Evolutionary conservation across 2,113 vertebrate genomes (phyloP).

Genomic region (Chaetops frenatus): DNA sequence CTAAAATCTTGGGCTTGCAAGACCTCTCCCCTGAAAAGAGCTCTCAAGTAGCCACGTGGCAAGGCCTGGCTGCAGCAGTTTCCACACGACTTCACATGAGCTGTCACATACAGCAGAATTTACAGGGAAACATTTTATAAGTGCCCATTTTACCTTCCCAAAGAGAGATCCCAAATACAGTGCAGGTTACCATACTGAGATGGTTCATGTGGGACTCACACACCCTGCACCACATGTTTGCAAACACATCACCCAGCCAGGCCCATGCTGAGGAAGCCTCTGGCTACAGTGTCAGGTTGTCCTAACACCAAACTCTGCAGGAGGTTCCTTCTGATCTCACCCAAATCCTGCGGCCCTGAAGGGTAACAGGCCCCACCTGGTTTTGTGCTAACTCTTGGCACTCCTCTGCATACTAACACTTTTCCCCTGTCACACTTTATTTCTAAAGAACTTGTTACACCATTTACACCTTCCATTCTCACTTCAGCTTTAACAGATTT

Average conservation of each 20-base stretch:
- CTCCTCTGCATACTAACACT: not conserved
- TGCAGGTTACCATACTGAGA: not conserved
- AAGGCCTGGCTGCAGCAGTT: not conserved
- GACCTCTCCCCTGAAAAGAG: not conserved
- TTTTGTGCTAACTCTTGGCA: not conserved
- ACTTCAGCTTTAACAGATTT: not conserved
- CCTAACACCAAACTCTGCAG: not conserved
- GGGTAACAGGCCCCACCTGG: not conserved
- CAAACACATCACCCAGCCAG: not conserved
- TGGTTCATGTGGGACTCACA: fast-evolving
- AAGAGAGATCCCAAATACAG: not conserved
- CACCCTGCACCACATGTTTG: not conserved
- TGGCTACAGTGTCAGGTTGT: not conserved
- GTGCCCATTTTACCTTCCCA: not conserved
- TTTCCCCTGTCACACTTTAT: not conserved
- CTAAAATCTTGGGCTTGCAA: not conserved
- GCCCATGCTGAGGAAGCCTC: not conserved
- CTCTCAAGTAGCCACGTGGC: not conserved
- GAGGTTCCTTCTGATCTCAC: not conserved
- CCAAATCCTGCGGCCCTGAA: not conserved
- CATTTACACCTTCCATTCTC: not conserved
- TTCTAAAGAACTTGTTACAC: not conserved
- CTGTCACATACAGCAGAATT: not conserved
- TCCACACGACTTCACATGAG: not conserved
- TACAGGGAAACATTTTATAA: not conserved